phyloP scores from a whole-genome alignment of 2,888 invertebrate genomes.

The Drosophila yooni region DNA sequence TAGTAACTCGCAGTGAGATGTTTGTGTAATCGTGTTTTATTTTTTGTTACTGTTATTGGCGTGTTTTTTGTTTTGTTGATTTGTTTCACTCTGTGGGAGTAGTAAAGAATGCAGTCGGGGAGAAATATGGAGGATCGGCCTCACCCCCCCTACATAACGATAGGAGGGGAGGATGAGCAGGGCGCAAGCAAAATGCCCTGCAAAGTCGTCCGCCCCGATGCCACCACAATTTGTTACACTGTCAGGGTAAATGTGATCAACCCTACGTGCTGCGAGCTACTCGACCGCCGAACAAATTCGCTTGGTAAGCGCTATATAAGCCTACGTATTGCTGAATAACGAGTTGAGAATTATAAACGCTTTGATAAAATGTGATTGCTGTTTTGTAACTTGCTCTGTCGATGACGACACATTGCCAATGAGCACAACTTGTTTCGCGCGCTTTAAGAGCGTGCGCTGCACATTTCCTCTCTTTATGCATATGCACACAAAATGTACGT shows the following conservation, averaged over 20 bases:
- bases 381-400: background rate
- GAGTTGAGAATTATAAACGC: slow-evolving; percentile 6
- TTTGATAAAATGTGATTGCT: background rate
- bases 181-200: no score
- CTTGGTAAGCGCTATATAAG: background rate
- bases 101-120: no score
- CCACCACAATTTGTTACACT: background rate
- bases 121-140: no score
- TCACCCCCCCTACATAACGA: no score
- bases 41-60: no score
- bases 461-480: background rate
- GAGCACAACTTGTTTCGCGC: background rate
- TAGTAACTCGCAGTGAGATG: no score
- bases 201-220: no score
- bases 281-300: accelerated
- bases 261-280: background rate
- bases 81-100: no score
- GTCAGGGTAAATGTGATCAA: slow-evolving; percentile 1
- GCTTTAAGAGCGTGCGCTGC: background rate
- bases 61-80: no score
- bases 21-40: no score
- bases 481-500: background rate
- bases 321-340: background rate
- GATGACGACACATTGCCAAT: background rate
- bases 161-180: no score